Evolutionary conservation across 1,140 invertebrate genomes (phyloP).

Genomic region (Eciton burchellii): DNA sequence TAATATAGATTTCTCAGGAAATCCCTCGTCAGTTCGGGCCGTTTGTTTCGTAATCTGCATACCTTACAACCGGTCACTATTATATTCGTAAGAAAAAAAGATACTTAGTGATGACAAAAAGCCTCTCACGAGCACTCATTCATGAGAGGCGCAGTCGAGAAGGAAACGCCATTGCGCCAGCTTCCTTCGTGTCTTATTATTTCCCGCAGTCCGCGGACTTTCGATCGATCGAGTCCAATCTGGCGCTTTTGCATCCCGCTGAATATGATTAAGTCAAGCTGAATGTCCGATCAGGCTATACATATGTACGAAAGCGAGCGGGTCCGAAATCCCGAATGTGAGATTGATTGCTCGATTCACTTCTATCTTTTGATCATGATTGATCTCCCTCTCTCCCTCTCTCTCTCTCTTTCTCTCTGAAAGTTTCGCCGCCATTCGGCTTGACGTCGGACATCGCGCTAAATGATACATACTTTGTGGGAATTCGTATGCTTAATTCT

Average conservation of each 20-base stretch:
- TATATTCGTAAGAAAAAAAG: slow-evolving; percentile 41
- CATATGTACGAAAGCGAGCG: not conserved
- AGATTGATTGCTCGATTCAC: slow-evolving; percentile 7
- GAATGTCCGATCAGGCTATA: slow-evolving; percentile 18
- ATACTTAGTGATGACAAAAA: slow-evolving; percentile 55
- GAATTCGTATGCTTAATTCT: slow-evolving; percentile 1
- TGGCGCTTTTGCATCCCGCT: not conserved
- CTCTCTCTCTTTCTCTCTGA: not conserved
- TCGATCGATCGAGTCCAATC: slow-evolving; percentile 38
- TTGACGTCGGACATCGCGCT: slow-evolving; percentile 2
- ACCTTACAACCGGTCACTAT: slow-evolving; percentile 25
- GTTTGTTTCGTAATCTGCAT: slow-evolving; percentile 50
- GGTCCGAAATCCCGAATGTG: not conserved
- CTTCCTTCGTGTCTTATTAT: slow-evolving; percentile 10
- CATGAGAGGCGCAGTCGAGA: slow-evolving; percentile 10
- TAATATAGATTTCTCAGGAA: slow-evolving; percentile 65
- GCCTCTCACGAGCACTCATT: slow-evolving; percentile 14
- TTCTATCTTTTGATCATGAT: slow-evolving; percentile 15
- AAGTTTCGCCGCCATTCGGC: not conserved
- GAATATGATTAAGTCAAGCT: slow-evolving; percentile 39
- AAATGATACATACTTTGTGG: not conserved
- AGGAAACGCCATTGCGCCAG: slow-evolving; percentile 19
- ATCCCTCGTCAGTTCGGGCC: not conserved
- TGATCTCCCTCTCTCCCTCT: too few species aligned
- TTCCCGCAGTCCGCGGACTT: not conserved